Evolutionary conservation across 2,888 invertebrate genomes (phyloP).

Genomic region (Lepidocyrtinus sp.): DNA sequence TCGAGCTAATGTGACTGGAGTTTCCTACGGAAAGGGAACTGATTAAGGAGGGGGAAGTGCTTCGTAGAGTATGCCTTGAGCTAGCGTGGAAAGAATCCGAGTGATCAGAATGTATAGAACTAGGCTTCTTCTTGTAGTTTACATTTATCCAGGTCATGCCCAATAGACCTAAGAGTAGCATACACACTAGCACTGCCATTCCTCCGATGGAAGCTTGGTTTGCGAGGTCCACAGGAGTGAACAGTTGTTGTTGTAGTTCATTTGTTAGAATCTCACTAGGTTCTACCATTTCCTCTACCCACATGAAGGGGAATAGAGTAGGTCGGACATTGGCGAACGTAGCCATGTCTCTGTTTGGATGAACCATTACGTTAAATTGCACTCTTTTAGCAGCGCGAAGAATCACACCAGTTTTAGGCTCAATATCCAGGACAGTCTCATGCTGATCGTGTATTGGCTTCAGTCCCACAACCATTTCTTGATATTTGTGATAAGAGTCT

Average conservation of each 20-base stretch:
- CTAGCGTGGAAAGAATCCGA: slow-evolving; percentile 60
- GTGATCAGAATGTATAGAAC: slow-evolving; percentile 59
- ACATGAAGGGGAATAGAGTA: slow-evolving; percentile 89
- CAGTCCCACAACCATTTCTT: slow-evolving; percentile 81
- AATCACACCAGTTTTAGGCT: slow-evolving; percentile 75
- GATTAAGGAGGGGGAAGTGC: slow-evolving; percentile 48
- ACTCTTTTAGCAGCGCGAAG: slow-evolving; percentile 75
- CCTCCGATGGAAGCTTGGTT: slow-evolving; percentile 65
- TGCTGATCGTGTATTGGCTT: slow-evolving; percentile 81
- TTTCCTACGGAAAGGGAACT: slow-evolving; percentile 51
- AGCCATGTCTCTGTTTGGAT: slow-evolving; percentile 81
- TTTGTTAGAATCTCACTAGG: slow-evolving; percentile 57
- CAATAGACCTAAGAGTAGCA: slow-evolving; percentile 62
- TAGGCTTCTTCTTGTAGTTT: slow-evolving; percentile 33
- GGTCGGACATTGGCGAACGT: slow-evolving; percentile 84
- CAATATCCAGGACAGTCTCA: slow-evolving; percentile 86
- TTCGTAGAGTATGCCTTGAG: slow-evolving; percentile 45
- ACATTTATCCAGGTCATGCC: slow-evolving; percentile 51
- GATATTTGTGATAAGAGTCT: slow-evolving; percentile 75
- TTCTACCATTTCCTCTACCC: slow-evolving; percentile 81
- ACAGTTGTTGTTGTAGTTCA: slow-evolving; percentile 63
- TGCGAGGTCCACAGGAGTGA: slow-evolving; percentile 61
- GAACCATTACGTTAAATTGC: slow-evolving; percentile 86
- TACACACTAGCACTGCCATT: slow-evolving; percentile 55
- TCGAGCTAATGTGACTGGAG: slow-evolving; percentile 56